A percentile compares a stretch with the other conserved stretches of the same genome.
These are phyloP conservation scores for Leptinotarsa juncta DNA, from an alignment of 2,888 invertebrate species.

Conservation along the genomic window DNA sequence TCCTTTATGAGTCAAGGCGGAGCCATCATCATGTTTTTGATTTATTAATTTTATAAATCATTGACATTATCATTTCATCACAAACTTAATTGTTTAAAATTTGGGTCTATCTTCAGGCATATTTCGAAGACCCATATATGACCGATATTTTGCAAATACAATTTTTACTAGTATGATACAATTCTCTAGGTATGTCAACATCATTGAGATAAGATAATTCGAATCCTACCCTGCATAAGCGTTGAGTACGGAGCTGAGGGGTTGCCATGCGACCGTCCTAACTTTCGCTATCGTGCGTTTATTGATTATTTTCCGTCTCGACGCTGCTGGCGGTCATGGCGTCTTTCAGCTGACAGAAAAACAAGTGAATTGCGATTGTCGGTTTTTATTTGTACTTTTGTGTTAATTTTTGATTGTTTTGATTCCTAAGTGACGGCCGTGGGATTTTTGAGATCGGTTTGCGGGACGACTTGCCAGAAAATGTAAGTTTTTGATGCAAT, in stretches of 20 bases:
- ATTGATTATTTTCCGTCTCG: conserved; percentile 67
- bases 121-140: too few species aligned
- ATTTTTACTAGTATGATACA: too few species aligned
- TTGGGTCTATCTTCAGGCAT: too few species aligned
- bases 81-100: too few species aligned
- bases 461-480: conserved; percentile 21
- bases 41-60: too few species aligned
- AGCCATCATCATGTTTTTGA: too few species aligned
- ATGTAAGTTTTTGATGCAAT: conserved; percentile 17
- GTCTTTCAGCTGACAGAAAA: conserved; percentile 66
- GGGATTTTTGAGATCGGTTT: conserved; percentile 27
- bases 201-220: neutral
- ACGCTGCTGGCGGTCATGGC: conserved; percentile 61
- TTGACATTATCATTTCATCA: too few species aligned
- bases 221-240: conserved; percentile 44
- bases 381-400: conserved; percentile 56
- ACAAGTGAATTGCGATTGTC: conserved; percentile 53
- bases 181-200: too few species aligned
- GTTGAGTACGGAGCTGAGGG: conserved; percentile 49
- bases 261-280: conserved; percentile 62
- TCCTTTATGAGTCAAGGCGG: too few species aligned
- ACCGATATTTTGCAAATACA: too few species aligned
- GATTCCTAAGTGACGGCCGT: conserved; percentile 29
- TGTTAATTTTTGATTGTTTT: conserved; percentile 54
- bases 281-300: conserved; percentile 66